A percentile compares a stretch with the other conserved stretches of the same genome.
Evolutionary conservation across 2,797 vertebrate species (phyloP).

Genomic region (Aulostomus chinensis): DNA sequence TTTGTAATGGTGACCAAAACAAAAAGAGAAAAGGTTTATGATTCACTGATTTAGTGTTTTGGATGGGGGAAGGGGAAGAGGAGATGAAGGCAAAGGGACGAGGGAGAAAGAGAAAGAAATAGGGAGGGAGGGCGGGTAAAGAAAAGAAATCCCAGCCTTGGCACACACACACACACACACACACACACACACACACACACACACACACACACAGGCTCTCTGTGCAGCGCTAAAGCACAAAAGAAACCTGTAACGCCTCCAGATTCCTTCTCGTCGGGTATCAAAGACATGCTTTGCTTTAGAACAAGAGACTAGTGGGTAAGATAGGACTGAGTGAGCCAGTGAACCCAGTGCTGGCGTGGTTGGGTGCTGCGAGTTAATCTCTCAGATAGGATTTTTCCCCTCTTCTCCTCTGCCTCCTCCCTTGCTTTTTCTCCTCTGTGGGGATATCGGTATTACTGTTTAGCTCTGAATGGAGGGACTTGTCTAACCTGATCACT

Average conservation of each 20-base stretch:
- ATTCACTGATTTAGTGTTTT: conserved; percentile 68
- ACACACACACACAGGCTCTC: conserved; percentile 56
- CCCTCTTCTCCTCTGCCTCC: conserved; percentile 24
- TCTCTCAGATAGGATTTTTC: conserved; percentile 73
- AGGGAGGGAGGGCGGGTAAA: conserved; percentile 27
- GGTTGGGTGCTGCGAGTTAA: conserved; percentile 77
- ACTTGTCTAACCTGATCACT: conserved; percentile 73
- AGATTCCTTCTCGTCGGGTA: conserved; percentile 82
- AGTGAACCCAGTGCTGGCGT: conserved; percentile 69
- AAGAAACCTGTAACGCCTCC: conserved; percentile 85
- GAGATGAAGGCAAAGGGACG: conserved; percentile 57
- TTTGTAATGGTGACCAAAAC: conserved; percentile 11
- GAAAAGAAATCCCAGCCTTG: conserved; percentile 78
- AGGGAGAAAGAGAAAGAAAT: conserved; percentile 32
- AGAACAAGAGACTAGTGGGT: conserved; percentile 79
- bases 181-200: conserved; percentile 28
- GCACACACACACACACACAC: conserved; percentile 61
- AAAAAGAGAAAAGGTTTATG: conserved; percentile 52
- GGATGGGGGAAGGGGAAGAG: conserved; percentile 52
- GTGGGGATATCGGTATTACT: conserved; percentile 68
- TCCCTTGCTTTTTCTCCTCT: conserved; percentile 37
- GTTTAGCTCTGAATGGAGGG: conserved; percentile 60
- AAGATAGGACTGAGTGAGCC: conserved; percentile 71
- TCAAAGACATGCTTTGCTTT: conserved; percentile 82
- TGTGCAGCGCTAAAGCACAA: conserved; percentile 75